Percentiles rank a stretch among this genome's conserved stretches.
Evolutionary conservation across 2,113 vertebrate genomes (phyloP).

Genomic region (Taxidea taxus): DNA sequence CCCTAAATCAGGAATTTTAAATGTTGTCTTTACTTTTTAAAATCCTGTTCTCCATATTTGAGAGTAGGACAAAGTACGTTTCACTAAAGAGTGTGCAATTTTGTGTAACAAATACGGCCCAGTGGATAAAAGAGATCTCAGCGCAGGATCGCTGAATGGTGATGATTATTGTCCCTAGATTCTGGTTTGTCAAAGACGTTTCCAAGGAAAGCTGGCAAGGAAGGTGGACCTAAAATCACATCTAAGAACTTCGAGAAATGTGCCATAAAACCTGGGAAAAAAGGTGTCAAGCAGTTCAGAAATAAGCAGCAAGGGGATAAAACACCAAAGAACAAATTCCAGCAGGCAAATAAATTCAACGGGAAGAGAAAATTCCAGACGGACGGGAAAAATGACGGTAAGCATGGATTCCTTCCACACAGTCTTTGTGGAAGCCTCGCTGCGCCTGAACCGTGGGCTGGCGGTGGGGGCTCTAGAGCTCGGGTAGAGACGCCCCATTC

Average conservation of each 20-base stretch:
- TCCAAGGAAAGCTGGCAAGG: conserved; percentile 64
- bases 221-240: conserved; percentile 66
- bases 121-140: background rate
- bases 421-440: background rate
- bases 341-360: conserved; percentile 61
- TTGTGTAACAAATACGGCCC: background rate
- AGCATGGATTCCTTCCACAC: background rate
- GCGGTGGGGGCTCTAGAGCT: background rate
- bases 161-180: conserved; percentile 54
- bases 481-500: too few species aligned
- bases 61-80: background rate
- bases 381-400: conserved; percentile 74
- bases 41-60: background rate
- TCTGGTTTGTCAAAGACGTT: conserved; percentile 68
- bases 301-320: conserved; percentile 78
- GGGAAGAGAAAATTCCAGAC: conserved; percentile 78
- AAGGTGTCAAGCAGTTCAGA: conserved; percentile 80
- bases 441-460: background rate
- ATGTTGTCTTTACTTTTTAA: conserved; percentile 17
- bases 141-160: background rate
- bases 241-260: conserved; percentile 80
- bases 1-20: background rate
- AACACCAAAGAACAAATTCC: conserved; percentile 74
- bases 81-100: background rate
- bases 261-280: conserved; percentile 73